These are phyloP conservation scores for Dryobotodes eremita DNA, from an alignment of 2,888 invertebrate species.

Conservation along the genomic window DNA sequence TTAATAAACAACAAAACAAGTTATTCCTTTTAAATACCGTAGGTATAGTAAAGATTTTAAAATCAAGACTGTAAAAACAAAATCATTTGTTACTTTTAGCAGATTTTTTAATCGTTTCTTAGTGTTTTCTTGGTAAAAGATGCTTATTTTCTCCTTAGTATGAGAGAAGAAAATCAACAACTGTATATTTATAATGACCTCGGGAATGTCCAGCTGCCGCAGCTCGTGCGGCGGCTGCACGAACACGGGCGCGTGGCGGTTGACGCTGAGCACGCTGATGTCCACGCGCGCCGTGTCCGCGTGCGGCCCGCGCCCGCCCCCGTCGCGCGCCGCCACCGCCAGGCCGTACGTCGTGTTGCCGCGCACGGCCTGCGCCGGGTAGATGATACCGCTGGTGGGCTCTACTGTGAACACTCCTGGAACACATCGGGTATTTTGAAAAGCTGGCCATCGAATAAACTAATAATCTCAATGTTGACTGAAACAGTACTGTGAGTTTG, in stretches of 20 bases:
- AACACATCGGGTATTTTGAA: not conserved
- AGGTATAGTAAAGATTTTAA: too few relatives aligned
- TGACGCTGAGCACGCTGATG: conserved; percentile 94
- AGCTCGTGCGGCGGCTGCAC: conserved; percentile 94
- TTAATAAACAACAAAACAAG: too few relatives aligned
- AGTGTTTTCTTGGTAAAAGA: too few relatives aligned
- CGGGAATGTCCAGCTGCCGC: conserved; percentile 94
- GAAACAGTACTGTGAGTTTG: too few relatives aligned
- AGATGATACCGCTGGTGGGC: conserved; percentile 94
- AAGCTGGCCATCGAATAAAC: too few relatives aligned
- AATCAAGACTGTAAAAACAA: too few relatives aligned
- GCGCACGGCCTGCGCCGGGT: conserved; percentile 93
- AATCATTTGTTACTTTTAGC: too few relatives aligned
- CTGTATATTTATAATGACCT: conserved; percentile 75
- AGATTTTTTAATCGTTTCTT: too few relatives aligned
- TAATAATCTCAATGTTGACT: too few relatives aligned
- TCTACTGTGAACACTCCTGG: conserved; percentile 94
- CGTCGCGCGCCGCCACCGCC: conserved; percentile 94
- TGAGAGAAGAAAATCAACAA: too few relatives aligned
- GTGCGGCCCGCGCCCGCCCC: conserved; percentile 91
- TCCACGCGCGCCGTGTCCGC: conserved; percentile 93
- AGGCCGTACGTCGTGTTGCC: conserved; percentile 91
- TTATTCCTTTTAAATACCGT: too few relatives aligned
- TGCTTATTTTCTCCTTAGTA: too few relatives aligned
- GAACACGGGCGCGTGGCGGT: conserved; percentile 95